A percentile compares a stretch with the other conserved stretches of the same genome.
Conservation (phyloP, 2,797 vertebrate species). For the Chloroceryle inda region DNA sequence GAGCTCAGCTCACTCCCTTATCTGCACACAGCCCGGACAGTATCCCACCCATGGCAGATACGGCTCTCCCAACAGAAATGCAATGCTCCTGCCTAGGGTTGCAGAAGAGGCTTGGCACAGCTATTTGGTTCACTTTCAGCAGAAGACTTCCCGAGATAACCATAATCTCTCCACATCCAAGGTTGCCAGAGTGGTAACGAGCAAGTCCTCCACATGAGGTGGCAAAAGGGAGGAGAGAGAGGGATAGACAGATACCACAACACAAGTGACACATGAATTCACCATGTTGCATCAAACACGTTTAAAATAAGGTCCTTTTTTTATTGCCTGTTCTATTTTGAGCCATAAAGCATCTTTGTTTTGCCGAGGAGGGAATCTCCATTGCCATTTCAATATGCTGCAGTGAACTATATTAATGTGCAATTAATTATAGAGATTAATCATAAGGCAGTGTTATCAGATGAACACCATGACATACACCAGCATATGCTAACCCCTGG, state of each 20-base stretch:
- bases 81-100: background rate
- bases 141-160: background rate
- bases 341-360: background rate
- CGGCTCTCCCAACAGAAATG: background rate
- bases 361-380: conserved; percentile 27
- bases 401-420: conserved; percentile 38
- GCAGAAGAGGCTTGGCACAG: background rate
- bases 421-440: conserved; percentile 69
- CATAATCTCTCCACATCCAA: background rate
- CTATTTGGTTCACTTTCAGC: background rate
- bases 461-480: conserved; percentile 50
- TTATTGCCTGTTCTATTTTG: background rate
- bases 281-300: background rate
- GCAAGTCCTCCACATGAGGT: background rate
- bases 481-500: conserved; percentile 38
- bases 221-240: background rate
- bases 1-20: background rate
- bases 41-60: background rate
- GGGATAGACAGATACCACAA: background rate
- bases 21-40: background rate
- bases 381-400: conserved; percentile 12
- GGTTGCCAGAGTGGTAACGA: background rate
- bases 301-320: conserved; percentile 2
- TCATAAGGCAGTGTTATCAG: conserved; percentile 68
- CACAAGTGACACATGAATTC: background rate